Evolutionary conservation across 2,888 invertebrate species (phyloP).

Genomic region (Phortica okadai): DNA sequence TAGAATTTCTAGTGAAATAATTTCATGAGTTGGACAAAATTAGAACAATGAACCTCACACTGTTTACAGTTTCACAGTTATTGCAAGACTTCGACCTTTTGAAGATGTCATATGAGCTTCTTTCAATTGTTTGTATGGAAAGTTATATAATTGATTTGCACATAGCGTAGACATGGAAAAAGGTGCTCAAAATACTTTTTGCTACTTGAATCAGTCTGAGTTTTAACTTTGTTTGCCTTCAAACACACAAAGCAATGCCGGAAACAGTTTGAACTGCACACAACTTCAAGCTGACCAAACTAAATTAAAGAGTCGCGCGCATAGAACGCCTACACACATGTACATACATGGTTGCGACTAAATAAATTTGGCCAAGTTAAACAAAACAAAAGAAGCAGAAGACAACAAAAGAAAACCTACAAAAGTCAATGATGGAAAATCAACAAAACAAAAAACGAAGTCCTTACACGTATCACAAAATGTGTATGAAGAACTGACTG

Average conservation of each 20-base stretch:
- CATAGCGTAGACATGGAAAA: too few species aligned
- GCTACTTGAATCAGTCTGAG: not conserved
- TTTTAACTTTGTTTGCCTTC: not conserved
- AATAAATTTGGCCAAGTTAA: constrained; percentile 22
- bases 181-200: constrained; percentile 32
- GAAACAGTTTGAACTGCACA: not conserved
- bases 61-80: too few species aligned
- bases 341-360: constrained; percentile 4
- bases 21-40: too few species aligned
- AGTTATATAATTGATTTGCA: too few species aligned
- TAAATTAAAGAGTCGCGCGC: not conserved
- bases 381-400: constrained; percentile 8
- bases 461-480: too few species aligned
- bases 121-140: too few species aligned
- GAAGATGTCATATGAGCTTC: too few species aligned
- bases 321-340: not conserved
- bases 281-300: not conserved
- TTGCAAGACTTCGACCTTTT: too few species aligned
- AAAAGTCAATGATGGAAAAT: constrained; percentile 12
- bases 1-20: too few species aligned
- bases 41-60: too few species aligned
- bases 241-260: not conserved
- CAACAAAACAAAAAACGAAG: not conserved
- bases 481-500: not conserved
- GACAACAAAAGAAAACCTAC: not conserved